Evolutionary conservation across 1,140 invertebrate genomes (phyloP).

Genomic region (Popillia japonica): DNA sequence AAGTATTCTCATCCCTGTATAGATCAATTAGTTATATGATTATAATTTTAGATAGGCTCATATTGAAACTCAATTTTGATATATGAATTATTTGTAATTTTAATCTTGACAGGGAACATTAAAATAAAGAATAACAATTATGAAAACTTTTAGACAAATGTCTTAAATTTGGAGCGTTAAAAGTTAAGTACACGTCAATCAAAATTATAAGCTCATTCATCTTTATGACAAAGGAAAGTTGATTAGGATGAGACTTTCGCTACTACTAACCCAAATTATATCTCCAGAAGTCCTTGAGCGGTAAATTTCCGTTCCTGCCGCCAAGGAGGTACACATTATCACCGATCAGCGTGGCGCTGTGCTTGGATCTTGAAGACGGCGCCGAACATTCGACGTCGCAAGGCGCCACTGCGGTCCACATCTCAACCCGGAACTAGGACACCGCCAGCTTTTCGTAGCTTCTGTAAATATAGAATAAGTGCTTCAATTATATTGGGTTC

Average conservation of each 20-base stretch:
- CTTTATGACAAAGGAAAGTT: background rate
- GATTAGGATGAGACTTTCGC: background rate
- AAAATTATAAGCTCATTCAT: background rate
- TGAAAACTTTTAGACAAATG: too few species aligned
- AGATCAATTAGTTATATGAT: too few species aligned
- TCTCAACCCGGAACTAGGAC: slow-evolving; percentile 48
- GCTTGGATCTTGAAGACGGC: slow-evolving; percentile 77
- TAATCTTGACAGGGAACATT: too few species aligned
- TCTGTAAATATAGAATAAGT: background rate
- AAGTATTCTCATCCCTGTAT: too few species aligned
- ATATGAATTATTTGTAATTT: too few species aligned
- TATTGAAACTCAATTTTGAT: too few species aligned
- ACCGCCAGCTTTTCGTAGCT: background rate
- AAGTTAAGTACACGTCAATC: too few species aligned
- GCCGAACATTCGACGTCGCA: slow-evolving; percentile 67
- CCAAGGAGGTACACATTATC: slow-evolving; percentile 82
- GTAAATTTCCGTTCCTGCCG: slow-evolving; percentile 82
- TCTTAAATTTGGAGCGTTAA: too few species aligned
- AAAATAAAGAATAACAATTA: too few species aligned
- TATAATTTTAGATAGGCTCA: too few species aligned
- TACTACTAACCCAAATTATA: slow-evolving; percentile 76
- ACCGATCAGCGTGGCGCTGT: slow-evolving; percentile 79
- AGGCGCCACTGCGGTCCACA: slow-evolving; percentile 70
- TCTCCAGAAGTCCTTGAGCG: slow-evolving; percentile 85
- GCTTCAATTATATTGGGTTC: background rate